Evolutionary conservation across 2,888 invertebrate species (phyloP).

Genomic region (Poecilus cupreus): DNA sequence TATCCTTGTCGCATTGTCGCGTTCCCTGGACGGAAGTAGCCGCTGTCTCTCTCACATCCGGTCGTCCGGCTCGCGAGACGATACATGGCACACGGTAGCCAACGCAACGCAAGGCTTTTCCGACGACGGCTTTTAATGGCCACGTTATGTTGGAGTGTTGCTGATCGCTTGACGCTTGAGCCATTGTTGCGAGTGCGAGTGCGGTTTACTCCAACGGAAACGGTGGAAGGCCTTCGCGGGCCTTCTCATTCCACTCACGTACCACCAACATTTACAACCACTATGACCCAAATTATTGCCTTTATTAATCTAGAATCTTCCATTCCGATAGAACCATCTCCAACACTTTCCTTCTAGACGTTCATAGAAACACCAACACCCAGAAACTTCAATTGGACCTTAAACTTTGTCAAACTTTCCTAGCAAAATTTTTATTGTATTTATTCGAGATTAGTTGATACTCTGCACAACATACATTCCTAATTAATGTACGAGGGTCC

Average conservation of each 20-base stretch:
- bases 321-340: not conserved
- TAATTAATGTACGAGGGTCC: no score
- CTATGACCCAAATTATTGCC: not conserved
- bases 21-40: slow-evolving; percentile 70
- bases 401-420: no score
- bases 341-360: no score
- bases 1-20: slow-evolving; percentile 63
- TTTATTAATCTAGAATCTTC: not conserved
- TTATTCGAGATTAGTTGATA: no score
- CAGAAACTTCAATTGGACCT: no score
- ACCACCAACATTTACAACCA: not conserved
- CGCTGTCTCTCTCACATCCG: slow-evolving; percentile 72
- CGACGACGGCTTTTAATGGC: slow-evolving; percentile 59
- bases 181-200: slow-evolving; percentile 10
- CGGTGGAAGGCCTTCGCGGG: not conserved
- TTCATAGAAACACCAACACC: no score
- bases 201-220: not conserved
- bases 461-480: no score
- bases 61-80: slow-evolving; percentile 67
- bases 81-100: slow-evolving; percentile 57
- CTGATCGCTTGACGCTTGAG: not conserved
- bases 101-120: slow-evolving; percentile 60
- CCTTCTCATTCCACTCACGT: not conserved
- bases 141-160: no score
- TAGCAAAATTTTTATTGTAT: no score